A percentile compares a stretch with the other conserved stretches of the same genome.
These are phyloP conservation scores for Hesperia comma DNA, from an alignment of 2,888 invertebrate genomes.

Conservation along the genomic window DNA sequence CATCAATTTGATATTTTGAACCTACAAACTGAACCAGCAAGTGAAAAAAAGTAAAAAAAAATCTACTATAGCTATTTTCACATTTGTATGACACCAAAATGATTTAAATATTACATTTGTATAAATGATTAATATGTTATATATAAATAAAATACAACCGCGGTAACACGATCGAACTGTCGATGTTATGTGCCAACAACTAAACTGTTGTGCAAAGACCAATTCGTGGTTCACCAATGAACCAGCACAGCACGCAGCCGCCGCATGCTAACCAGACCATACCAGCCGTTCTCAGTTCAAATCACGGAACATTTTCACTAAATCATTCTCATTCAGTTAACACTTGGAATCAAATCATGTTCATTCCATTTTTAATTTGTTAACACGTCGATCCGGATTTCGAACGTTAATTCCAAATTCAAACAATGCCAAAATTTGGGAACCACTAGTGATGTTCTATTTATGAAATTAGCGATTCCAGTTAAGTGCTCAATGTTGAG, in stretches of 20 bases:
- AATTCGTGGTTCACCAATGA: constrained; percentile 27
- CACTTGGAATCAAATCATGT: neutral
- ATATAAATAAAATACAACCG: neutral
- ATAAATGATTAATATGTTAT: neutral
- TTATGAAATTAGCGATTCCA: too few species aligned
- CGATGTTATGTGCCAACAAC: constrained; percentile 6
- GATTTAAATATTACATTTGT: neutral
- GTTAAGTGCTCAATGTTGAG: too few species aligned
- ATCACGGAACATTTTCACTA: constrained; percentile 12
- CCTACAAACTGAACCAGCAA: too few species aligned
- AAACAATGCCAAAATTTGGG: neutral
- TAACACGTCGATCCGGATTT: constrained; percentile 7
- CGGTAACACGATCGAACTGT: constrained; percentile 6
- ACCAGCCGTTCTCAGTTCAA: constrained; percentile 12
- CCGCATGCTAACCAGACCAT: constrained; percentile 22
- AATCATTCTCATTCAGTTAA: constrained; percentile 15
- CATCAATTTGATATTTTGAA: too few species aligned
- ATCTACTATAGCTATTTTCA: too few species aligned
- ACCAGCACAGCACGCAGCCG: constrained; percentile 19
- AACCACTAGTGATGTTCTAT: too few species aligned
- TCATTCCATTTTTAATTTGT: constrained; percentile 9
- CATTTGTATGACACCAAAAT: neutral
- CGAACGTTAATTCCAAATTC: neutral
- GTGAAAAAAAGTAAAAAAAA: too few species aligned
- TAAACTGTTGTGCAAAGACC: constrained; percentile 26